Evolutionary conservation across 2,888 invertebrate species (phyloP).

Genomic region (Bhutanitis thaidina): DNA sequence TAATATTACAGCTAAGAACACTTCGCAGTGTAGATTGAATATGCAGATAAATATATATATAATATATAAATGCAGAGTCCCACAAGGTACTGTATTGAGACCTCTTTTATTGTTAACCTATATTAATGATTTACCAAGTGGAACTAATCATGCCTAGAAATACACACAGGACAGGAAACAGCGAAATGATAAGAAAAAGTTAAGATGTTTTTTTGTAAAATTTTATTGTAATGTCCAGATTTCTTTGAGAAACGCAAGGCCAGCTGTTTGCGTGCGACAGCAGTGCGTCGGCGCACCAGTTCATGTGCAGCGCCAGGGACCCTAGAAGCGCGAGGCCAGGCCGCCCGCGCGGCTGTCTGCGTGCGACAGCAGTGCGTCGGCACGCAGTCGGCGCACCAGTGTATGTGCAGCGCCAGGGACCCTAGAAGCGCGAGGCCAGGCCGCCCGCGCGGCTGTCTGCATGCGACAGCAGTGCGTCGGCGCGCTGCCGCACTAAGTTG

Average conservation of each 20-base stretch:
- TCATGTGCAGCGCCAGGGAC: not conserved
- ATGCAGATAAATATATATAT: no score
- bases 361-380: slow-evolving; percentile 83
- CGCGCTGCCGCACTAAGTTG: slow-evolving; percentile 83
- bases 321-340: slow-evolving; percentile 54
- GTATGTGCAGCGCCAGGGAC: not conserved
- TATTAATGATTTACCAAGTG: no score
- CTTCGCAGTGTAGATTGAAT: no score
- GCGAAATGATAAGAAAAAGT: no score
- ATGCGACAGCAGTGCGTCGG: slow-evolving; percentile 83
- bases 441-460: slow-evolving; percentile 85
- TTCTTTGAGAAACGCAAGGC: slow-evolving; percentile 61
- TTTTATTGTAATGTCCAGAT: no score
- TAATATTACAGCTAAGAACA: no score
- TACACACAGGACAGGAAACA: no score
- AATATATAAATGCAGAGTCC: no score
- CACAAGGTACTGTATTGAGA: no score
- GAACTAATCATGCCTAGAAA: no score
- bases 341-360: slow-evolving; percentile 85
- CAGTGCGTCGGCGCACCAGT: slow-evolving; percentile 73
- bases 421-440: slow-evolving; percentile 20
- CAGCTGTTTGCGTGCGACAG: slow-evolving; percentile 84
- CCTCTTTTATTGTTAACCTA: no score
- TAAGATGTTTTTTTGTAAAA: no score
- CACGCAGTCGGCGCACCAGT: slow-evolving; percentile 68